Conservation (phyloP, 1,140 invertebrate genomes). For the Philopotamus ludificatus region DNA sequence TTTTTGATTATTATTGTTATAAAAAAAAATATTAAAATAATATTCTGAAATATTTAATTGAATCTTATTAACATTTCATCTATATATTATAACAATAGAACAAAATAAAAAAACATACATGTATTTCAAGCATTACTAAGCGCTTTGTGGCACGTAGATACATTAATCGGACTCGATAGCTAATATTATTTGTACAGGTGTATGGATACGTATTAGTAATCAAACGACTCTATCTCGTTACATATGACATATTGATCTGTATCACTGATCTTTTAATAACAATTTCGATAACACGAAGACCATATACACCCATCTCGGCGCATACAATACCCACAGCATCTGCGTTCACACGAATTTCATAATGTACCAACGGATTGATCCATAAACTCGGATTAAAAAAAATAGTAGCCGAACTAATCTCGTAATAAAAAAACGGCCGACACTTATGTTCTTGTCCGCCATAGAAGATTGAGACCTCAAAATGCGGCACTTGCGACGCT, state of each 20-base stretch:
- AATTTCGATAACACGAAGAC: background rate
- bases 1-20: too few relatives aligned
- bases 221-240: background rate
- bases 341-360: slow-evolving; percentile 17
- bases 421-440: background rate
- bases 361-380: background rate
- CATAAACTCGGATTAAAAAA: background rate
- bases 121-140: too few relatives aligned
- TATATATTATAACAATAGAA: too few relatives aligned
- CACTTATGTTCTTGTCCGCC: background rate
- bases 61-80: too few relatives aligned
- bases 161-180: background rate
- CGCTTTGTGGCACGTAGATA: too few relatives aligned
- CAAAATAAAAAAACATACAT: too few relatives aligned
- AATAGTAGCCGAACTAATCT: background rate
- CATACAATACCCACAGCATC: too few relatives aligned
- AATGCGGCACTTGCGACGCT: slow-evolving; percentile 7
- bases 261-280: background rate
- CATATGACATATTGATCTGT: slow-evolving; percentile 4
- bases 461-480: background rate
- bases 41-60: too few relatives aligned
- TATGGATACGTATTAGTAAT: too few relatives aligned
- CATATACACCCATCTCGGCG: slow-evolving; percentile 11
- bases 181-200: too few relatives aligned
- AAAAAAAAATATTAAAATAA: too few relatives aligned